phyloP scores from a whole-genome alignment of 1,140 invertebrate species.

The Trypoxylus dichotomus region DNA sequence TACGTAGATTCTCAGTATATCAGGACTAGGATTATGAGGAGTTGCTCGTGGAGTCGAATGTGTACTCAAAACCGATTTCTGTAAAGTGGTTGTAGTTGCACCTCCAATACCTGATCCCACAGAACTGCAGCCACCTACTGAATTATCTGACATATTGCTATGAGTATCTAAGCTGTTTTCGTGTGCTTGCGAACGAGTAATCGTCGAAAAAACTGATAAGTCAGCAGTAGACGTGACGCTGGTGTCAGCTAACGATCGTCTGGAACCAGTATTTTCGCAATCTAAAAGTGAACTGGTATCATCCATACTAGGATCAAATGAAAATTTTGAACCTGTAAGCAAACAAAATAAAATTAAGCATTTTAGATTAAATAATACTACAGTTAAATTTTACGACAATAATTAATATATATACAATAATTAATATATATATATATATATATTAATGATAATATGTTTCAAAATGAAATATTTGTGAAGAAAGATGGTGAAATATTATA shows the following conservation, averaged over 20 bases:
- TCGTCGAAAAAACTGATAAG: slow-evolving; percentile 75
- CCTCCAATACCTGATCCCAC: slow-evolving; percentile 57
- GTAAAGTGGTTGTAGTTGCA: slow-evolving; percentile 42
- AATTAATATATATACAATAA: too few relatives aligned
- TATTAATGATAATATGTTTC: too few relatives aligned
- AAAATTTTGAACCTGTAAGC: slow-evolving; percentile 70
- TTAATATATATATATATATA: too few relatives aligned
- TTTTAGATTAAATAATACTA: too few relatives aligned
- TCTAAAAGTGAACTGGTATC: slow-evolving; percentile 65
- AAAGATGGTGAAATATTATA: too few relatives aligned
- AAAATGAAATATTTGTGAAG: too few relatives aligned
- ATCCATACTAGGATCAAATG: slow-evolving; percentile 68
- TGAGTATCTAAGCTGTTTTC: slow-evolving; percentile 75
- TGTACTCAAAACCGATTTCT: slow-evolving; percentile 55
- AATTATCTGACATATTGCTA: slow-evolving; percentile 70
- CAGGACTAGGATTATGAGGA: slow-evolving; percentile 63
- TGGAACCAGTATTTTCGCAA: slow-evolving; percentile 63
- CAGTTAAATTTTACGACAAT: too few relatives aligned
- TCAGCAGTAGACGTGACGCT: slow-evolving; percentile 82
- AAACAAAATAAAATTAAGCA: slow-evolving; percentile 31
- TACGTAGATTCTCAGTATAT: slow-evolving; percentile 75
- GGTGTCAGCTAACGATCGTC: slow-evolving; percentile 78
- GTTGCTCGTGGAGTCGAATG: slow-evolving; percentile 67
- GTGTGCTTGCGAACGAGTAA: slow-evolving; percentile 69
- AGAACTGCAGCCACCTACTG: slow-evolving; percentile 63